A percentile compares a stretch with the other conserved stretches of the same genome.
phyloP scores from a whole-genome alignment of 2,113 vertebrate genomes.

The Strix aluco region DNA sequence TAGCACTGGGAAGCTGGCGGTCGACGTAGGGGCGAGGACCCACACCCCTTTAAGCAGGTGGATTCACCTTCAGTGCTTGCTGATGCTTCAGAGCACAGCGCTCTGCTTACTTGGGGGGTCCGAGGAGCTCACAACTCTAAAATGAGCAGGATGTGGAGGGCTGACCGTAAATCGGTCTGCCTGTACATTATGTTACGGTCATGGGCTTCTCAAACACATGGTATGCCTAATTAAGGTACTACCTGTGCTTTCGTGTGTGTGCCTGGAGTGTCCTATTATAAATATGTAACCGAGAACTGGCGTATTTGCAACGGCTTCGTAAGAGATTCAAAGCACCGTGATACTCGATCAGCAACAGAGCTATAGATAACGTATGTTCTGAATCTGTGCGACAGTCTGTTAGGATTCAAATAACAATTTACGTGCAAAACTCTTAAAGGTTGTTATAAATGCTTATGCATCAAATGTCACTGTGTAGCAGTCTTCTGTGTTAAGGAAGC shows the following conservation, averaged over 20 bases:
- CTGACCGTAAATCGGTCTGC: neutral
- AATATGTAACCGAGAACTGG: neutral
- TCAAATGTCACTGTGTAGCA: neutral
- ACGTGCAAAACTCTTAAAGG: neutral
- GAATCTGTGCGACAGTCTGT: neutral
- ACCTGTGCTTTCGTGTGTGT: neutral
- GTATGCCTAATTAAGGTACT: neutral
- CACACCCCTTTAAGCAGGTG: neutral
- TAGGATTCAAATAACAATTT: neutral
- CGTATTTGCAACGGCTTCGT: neutral
- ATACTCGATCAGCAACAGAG: neutral
- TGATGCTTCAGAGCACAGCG: neutral
- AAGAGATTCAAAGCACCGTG: neutral
- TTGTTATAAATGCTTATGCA: neutral
- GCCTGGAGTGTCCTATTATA: neutral
- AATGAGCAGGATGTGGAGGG: neutral
- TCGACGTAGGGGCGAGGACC: rapidly evolving
- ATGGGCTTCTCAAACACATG: neutral
- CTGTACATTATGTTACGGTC: rapidly evolving
- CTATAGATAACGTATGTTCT: neutral
- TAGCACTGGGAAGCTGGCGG: neutral
- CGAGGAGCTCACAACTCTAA: neutral
- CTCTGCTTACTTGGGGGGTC: neutral
- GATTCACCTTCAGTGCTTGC: neutral
- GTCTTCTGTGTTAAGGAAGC: neutral